Base-by-base conservation (phyloP, 2,888 invertebrate genomes). In the Ametastegia equiseti region DNA sequence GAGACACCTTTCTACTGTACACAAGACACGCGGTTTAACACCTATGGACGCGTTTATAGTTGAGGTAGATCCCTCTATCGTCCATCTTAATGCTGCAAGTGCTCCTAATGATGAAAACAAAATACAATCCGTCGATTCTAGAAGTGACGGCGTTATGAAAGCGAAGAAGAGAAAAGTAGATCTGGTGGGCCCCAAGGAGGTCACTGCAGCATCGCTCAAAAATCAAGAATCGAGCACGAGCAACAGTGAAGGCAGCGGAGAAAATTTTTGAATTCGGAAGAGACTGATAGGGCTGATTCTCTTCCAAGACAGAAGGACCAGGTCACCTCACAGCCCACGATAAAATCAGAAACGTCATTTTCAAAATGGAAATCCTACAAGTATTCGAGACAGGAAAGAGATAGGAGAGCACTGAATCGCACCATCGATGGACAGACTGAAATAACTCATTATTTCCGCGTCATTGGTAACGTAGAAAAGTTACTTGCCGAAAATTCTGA, bases 401-500 rank as follows among this genome's bases (percentile, higher is more conserved):
- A 36, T 33, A 30, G 36, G 33, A 65, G 36, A 33, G 11, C 36
- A 33, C 36, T 33, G 2, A 30, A 65, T 13, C 36, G 33, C 65
- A 2, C 30, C 30, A 13, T 36, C 65, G 33, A 15, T 2, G 36
- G 36, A 65, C 65, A 65, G 33, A 30, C 65, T 33, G 33, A 36
- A 36, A 65, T 65, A 33, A 65, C 36, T 33, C 15, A 36, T n/a
- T 65, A 27, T 11, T 33, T 65, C 15, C n/a, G 15, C 33, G 36
- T 65, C 33, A 65, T 65, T n/a, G 33, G 33, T 65, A 65, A 65
- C 4, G n/a, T 65, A 65, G 65, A 65, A 65, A 65, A 65, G 23
- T 33, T 30, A 6, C n/a, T 36, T 33, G 13, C 15, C 15, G 65
- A 33, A 15, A 65, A 65, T 65, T 15, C 30, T 4, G 15, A 65